A percentile compares a stretch with the other conserved stretches of the same genome.
Conservation (phyloP, 2,113 vertebrate genomes). For the Eretmodus cyanostictus region DNA sequence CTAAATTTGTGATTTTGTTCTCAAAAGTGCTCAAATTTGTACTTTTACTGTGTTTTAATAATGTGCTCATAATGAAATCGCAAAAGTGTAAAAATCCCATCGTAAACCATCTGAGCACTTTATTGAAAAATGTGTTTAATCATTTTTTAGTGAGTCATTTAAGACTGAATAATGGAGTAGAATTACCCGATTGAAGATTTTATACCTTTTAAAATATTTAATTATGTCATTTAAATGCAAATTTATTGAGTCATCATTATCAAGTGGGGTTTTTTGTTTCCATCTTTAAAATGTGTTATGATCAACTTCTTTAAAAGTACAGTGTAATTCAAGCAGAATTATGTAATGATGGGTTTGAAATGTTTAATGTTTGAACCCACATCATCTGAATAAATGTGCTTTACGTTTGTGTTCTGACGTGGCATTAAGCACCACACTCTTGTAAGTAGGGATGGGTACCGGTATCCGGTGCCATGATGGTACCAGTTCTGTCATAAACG, state of each 20-base stretch:
- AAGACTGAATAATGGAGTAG: background rate
- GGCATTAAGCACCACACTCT: background rate
- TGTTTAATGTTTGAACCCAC: background rate
- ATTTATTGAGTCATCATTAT: background rate
- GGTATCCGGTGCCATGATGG: too few species aligned
- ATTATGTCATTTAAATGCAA: background rate
- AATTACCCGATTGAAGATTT: background rate
- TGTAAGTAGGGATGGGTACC: background rate
- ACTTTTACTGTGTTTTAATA: background rate
- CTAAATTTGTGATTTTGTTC: background rate
- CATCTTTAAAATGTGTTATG: background rate
- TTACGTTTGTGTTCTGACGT: background rate
- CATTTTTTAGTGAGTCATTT: background rate
- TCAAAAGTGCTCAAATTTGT: background rate
- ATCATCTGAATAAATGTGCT: background rate
- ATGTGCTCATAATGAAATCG: background rate
- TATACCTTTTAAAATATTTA: background rate
- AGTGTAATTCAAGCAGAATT: background rate
- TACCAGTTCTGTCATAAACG: too few species aligned
- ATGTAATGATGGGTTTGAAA: background rate
- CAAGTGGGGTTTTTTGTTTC: background rate
- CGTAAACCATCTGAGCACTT: background rate
- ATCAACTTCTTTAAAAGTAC: background rate
- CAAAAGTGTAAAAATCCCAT: background rate
- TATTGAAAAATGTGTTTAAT: background rate